Conservation (phyloP, 2,113 vertebrate species). For the Strix aluco region DNA sequence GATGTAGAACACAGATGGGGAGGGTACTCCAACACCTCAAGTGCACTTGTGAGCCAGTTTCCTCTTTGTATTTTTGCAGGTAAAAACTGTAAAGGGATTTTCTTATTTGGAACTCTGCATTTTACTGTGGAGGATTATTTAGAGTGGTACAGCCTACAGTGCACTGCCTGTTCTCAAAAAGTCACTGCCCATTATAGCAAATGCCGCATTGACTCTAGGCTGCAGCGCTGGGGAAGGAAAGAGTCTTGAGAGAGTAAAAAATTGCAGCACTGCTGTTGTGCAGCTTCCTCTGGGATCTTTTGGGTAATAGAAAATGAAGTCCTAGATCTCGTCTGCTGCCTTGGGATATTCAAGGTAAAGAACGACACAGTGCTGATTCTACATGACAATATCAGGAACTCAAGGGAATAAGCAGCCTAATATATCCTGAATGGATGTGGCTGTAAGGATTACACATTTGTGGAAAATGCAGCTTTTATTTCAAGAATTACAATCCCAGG, state of each 20-base stretch:
- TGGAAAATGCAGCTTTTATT: not conserved
- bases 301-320: not conserved
- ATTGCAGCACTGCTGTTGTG: not conserved
- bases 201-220: slow-evolving; percentile 36
- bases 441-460: not conserved
- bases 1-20: not conserved
- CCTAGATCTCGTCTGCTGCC: not conserved
- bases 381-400: not conserved
- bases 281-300: not conserved
- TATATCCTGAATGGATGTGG: not conserved
- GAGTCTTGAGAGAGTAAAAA: not conserved
- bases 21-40: not conserved
- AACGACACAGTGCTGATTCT: not conserved
- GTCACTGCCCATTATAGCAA: slow-evolving; percentile 60
- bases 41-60: not conserved
- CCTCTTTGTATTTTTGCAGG: not conserved
- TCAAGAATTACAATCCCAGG: not conserved
- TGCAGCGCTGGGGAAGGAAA: not conserved
- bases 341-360: not conserved
- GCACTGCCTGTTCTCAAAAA: slow-evolving; percentile 51
- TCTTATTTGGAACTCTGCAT: not conserved
- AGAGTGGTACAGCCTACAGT: slow-evolving; percentile 9
- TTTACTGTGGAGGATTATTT: not conserved
- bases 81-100: not conserved
- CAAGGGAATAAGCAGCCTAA: not conserved